phyloP scores from a whole-genome alignment of 2,797 vertebrate species.

The Nyctalus aviator region DNA sequence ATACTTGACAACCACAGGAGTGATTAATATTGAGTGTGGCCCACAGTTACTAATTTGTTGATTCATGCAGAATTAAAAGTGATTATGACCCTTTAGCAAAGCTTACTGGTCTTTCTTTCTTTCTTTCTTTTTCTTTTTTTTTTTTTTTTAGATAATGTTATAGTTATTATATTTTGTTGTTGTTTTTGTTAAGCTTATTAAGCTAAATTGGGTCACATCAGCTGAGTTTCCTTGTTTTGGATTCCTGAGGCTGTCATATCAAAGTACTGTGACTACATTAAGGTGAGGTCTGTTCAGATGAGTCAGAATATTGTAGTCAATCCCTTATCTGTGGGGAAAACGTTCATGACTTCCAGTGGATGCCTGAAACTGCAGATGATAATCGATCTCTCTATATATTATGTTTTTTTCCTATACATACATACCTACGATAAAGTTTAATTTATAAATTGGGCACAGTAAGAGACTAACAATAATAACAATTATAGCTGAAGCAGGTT shows the following conservation, averaged over 20 bases:
- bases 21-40: not conserved
- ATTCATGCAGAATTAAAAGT: constrained; percentile 1
- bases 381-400: not conserved
- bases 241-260: not conserved
- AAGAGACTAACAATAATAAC: not conserved
- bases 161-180: not conserved
- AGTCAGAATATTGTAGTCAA: not conserved
- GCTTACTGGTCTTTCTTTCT: not conserved
- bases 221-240: not conserved
- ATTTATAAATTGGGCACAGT: not conserved
- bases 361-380: not conserved
- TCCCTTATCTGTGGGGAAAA: not conserved
- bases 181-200: not conserved
- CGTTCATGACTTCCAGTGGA: not conserved
- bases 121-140: too few species aligned
- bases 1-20: not conserved
- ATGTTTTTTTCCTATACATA: too few species aligned
- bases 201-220: not conserved
- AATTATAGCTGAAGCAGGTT: too few species aligned
- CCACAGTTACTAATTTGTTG: not conserved
- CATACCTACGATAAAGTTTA: not conserved
- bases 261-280: not conserved
- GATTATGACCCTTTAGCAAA: not conserved
- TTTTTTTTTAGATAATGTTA: not conserved
- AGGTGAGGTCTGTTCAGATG: not conserved